Base-by-base conservation (phyloP, 2,113 vertebrate genomes). In the Corydoras sp. region DNA sequence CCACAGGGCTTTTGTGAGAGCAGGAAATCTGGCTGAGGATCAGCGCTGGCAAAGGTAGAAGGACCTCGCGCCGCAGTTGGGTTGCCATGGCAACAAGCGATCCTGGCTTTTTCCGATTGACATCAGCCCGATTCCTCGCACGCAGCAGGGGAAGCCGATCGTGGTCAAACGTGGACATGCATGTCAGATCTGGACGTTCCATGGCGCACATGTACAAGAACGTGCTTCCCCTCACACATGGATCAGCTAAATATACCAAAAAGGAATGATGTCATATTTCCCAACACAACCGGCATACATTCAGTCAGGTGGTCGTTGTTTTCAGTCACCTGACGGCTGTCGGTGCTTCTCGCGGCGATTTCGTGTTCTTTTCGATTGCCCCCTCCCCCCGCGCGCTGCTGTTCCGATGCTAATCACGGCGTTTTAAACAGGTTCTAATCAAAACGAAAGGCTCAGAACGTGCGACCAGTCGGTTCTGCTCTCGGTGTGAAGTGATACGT, bases 1-100 rank as follows among this genome's bases (percentile, higher is more conserved):
- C 79, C 81, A 80, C 69, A 78, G 82, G 76, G 79, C 70, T 74
- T 82, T 76, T 77, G 74, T 75, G 69, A 73, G 74, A 81, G 80
- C 73, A 77, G 81, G 74, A 83, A 81, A 79, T 76, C 76, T 82
- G 82, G 79, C 79, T 67, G 69, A 51, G 73, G 76, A 72, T 79
- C 76, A 30, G 75, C 10, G 53, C 74, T 73, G 79, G 76, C 62
- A 68, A 73, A 66, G 68, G 76, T 68, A 69, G 81, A 62, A 68
- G 61, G 68, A 65, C 75, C 67, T 72, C 58, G 53, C 71, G 75
- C 74, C 48, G 74, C 55, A 67, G n/a, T n/a, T 4, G 35, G 48
- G 77, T 84, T 78, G 74, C 76, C 77, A 84, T 80, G 79, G 82
- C 80, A 84, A 83, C 82, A 77, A 68, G 55, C 68, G 77, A 77